These are phyloP conservation scores for Patella depressa DNA, from an alignment of 2,888 invertebrate genomes.

Conservation along the genomic window DNA sequence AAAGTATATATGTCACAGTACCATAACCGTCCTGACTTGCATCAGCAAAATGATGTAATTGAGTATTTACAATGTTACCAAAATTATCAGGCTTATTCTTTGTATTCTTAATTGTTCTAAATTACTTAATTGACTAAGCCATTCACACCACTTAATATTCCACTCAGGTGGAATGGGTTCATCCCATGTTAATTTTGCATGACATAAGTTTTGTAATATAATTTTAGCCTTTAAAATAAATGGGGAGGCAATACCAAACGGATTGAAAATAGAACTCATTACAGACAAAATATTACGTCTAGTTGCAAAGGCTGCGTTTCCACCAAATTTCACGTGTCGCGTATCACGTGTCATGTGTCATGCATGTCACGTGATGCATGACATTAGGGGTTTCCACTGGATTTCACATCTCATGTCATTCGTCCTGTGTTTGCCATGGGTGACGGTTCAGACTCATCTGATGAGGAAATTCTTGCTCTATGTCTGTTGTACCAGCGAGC, in stretches of 20 bases:
- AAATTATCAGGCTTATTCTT: too few relatives aligned
- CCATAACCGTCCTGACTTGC: too few relatives aligned
- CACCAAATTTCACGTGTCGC: slow-evolving; percentile 1
- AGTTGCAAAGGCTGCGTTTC: neutral
- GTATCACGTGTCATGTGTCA: slow-evolving; percentile 7
- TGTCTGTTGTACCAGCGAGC: slow-evolving; percentile 19
- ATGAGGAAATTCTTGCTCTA: slow-evolving; percentile 17
- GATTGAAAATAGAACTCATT: slow-evolving; percentile 19
- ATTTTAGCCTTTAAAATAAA: slow-evolving; percentile 16
- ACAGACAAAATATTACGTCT: slow-evolving; percentile 3
- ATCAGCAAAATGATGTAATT: too few relatives aligned
- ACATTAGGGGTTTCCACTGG: neutral
- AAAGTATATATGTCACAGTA: too few relatives aligned
- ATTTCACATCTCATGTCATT: slow-evolving; percentile 15
- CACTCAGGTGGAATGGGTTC: neutral
- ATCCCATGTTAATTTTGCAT: slow-evolving; percentile 13
- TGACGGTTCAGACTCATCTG: slow-evolving; percentile 14
- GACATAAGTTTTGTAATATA: slow-evolving; percentile 11
- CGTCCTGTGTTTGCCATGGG: slow-evolving; percentile 16
- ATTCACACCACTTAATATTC: slow-evolving; percentile 8
- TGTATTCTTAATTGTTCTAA: too few relatives aligned
- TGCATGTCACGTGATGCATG: neutral
- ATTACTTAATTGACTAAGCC: too few relatives aligned
- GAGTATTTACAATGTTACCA: too few relatives aligned
- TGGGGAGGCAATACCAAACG: slow-evolving; percentile 18